Evolutionary conservation across 2,113 vertebrate genomes (phyloP).

Genomic region (Emydura subglobosa): DNA sequence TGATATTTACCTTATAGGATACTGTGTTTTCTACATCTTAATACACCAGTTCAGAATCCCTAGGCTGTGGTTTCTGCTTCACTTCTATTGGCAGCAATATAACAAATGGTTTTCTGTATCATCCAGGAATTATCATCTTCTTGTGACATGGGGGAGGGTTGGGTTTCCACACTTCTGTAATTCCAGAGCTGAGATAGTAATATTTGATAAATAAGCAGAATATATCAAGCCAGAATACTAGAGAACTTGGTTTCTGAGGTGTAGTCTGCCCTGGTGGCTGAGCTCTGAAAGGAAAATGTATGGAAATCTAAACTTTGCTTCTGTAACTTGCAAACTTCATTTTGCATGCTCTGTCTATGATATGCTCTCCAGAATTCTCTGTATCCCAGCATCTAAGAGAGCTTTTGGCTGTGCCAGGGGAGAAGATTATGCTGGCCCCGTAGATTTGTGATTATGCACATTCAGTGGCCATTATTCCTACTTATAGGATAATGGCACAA

Average conservation of each 20-base stretch:
- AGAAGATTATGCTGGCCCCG: neutral
- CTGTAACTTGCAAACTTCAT: neutral
- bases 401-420: neutral
- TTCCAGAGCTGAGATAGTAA: neutral
- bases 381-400: neutral
- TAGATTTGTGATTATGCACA: neutral
- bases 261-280: neutral
- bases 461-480: neutral
- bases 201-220: neutral
- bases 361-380: neutral
- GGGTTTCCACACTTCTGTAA: neutral
- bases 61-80: neutral
- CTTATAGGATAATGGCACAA: neutral
- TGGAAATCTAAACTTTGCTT: neutral
- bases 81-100: neutral
- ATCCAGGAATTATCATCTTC: neutral
- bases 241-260: neutral
- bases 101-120: neutral
- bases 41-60: neutral
- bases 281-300: neutral
- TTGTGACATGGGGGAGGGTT: neutral
- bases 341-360: neutral
- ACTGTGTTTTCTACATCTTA: neutral
- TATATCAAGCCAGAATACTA: neutral
- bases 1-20: fast-evolving